Percentiles rank a stretch among this genome's conserved stretches.
phyloP scores from a whole-genome alignment of 2,113 vertebrate genomes.

The Bos javanicus region DNA sequence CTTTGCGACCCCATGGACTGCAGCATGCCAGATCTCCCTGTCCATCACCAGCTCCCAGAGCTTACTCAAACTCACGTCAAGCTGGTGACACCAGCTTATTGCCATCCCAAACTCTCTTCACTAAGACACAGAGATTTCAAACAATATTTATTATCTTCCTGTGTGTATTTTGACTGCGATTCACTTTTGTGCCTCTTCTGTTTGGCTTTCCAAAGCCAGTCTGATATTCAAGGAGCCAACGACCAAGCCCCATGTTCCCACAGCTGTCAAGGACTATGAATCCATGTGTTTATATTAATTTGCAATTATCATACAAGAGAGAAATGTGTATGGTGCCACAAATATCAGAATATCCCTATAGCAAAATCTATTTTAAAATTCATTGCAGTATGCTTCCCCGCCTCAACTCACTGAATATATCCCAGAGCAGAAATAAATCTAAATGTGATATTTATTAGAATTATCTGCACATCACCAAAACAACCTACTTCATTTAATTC shows the following conservation, averaged over 20 bases:
- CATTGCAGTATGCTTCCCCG: background rate
- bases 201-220: background rate
- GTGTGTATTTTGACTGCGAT: background rate
- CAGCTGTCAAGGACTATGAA: background rate
- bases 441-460: slow-evolving; percentile 31
- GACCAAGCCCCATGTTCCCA: background rate
- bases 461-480: background rate
- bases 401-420: slow-evolving; percentile 29
- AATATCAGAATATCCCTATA: background rate
- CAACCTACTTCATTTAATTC: slow-evolving; percentile 15
- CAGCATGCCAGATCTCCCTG: background rate
- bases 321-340: background rate
- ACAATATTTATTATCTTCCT: background rate
- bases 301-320: slow-evolving; percentile 13
- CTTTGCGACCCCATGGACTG: background rate
- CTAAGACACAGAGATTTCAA: background rate
- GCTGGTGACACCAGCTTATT: background rate
- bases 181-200: background rate
- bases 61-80: background rate
- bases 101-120: background rate
- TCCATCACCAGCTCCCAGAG: background rate
- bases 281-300: background rate
- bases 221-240: background rate
- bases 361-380: slow-evolving; percentile 39
- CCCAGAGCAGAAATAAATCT: slow-evolving; percentile 33